Conservation (phyloP, 1,140 invertebrate species). For the Cherax destructor region DNA sequence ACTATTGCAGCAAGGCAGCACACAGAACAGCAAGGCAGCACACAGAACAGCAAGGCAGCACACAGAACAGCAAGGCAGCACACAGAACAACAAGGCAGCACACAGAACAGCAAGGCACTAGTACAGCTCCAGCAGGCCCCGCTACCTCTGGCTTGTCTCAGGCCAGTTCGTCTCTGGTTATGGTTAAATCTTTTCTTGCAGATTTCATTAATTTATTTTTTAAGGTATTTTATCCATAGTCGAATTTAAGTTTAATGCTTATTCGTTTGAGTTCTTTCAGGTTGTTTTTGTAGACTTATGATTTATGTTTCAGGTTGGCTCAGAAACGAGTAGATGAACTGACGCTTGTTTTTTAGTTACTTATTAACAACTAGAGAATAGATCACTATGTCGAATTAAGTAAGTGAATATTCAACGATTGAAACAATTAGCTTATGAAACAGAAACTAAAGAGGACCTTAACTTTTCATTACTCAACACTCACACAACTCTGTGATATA, state of each 20-base stretch:
- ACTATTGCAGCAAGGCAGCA: no score
- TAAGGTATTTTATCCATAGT: neutral
- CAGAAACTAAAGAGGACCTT: no score
- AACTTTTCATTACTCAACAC: no score
- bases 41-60: no score
- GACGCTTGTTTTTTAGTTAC: neutral
- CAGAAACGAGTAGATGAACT: neutral
- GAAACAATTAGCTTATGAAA: no score
- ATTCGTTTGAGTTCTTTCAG: neutral
- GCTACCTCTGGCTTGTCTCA: no score
- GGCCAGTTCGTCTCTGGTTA: neutral
- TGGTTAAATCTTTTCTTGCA: neutral
- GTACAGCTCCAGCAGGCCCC: neutral
- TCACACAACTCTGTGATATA: no score
- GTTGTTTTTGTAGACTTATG: conserved; percentile 5
- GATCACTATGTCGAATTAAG: neutral
- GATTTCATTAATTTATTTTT: neutral
- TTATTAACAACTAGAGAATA: neutral
- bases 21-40: no score
- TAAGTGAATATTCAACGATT: no score
- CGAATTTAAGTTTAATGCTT: neutral
- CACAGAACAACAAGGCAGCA: no score
- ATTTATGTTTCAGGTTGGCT: conserved; percentile 1
- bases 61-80: no score
- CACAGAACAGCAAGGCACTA: neutral